Conservation (phyloP, 2,888 invertebrate species). For the Rhogogaster chlorosoma region DNA sequence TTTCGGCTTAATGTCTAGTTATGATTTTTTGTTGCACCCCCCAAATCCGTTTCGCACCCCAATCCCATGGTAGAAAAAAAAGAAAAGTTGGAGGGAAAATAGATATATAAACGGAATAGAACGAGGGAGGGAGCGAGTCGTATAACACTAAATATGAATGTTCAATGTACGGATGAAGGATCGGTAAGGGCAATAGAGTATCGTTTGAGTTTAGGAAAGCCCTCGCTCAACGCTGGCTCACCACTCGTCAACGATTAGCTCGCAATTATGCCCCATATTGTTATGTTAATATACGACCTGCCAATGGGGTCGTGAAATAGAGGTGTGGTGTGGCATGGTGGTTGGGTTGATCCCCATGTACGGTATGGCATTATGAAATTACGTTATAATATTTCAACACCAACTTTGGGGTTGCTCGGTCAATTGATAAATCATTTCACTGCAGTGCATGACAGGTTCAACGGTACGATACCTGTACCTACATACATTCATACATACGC, state of each 20-base stretch:
- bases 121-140: background rate
- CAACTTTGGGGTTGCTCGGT: constrained; percentile 70
- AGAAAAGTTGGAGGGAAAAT: constrained; percentile 52
- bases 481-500: too few species aligned
- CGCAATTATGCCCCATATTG: constrained; percentile 75
- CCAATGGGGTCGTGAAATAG: constrained; percentile 48
- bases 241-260: constrained; percentile 72
- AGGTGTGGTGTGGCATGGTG: constrained; percentile 53
- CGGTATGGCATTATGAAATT: constrained; percentile 63
- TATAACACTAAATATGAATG: constrained; percentile 33
- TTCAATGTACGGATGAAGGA: background rate
- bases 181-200: background rate
- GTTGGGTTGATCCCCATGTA: constrained; percentile 69
- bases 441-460: constrained; percentile 9
- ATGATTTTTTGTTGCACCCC: constrained; percentile 20
- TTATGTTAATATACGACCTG: constrained; percentile 73
- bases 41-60: background rate
- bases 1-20: constrained; percentile 42
- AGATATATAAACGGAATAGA: constrained; percentile 43
- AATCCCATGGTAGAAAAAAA: constrained; percentile 13
- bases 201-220: constrained; percentile 19
- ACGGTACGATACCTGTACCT: background rate
- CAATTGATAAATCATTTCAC: constrained; percentile 75
- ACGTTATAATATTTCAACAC: constrained; percentile 77
- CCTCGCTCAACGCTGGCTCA: constrained; percentile 53